Percentiles rank a stretch among this genome's conserved stretches.
phyloP scores from a whole-genome alignment of 2,888 invertebrate species.

The Drosophila multiciliata region DNA sequence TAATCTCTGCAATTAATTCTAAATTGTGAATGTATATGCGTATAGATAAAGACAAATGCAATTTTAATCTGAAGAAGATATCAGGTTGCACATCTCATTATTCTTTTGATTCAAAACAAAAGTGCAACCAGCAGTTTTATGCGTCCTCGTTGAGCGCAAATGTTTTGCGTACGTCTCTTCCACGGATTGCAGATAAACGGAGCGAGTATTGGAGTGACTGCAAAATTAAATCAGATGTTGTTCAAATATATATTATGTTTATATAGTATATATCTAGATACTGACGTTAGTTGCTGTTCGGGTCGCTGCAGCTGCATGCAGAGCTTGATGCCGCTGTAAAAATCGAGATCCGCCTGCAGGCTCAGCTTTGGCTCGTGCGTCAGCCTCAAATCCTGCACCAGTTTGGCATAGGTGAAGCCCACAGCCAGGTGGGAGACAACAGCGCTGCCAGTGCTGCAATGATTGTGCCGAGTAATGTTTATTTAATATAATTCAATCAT shows the following conservation, averaged over 20 bases:
- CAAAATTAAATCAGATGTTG: slow-evolving; percentile 4
- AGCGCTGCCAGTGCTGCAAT: slow-evolving; percentile 88
- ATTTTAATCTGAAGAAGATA: slow-evolving; percentile 43
- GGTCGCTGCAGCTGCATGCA: slow-evolving; percentile 92
- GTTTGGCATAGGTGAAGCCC: slow-evolving; percentile 88
- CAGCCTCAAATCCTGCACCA: slow-evolving; percentile 88
- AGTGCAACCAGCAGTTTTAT: slow-evolving; percentile 88
- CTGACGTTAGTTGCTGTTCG: slow-evolving; percentile 87
- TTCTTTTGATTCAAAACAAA: slow-evolving; percentile 92
- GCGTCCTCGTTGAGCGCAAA: slow-evolving; percentile 84
- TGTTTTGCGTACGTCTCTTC: slow-evolving; percentile 68
- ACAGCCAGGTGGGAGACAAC: slow-evolving; percentile 88
- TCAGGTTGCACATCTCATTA: slow-evolving; percentile 90
- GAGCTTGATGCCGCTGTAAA: slow-evolving; percentile 90
- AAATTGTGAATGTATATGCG: neutral
- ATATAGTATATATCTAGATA: neutral
- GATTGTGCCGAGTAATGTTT: neutral
- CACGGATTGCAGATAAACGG: slow-evolving; percentile 87
- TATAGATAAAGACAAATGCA: slow-evolving; percentile 6
- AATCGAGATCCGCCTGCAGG: slow-evolving; percentile 91
- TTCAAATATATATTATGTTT: neutral
- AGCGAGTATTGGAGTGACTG: slow-evolving; percentile 89
- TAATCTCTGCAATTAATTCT: slow-evolving; percentile 47
- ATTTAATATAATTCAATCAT: neutral
- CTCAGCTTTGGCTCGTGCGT: slow-evolving; percentile 89